Percentiles rank a stretch among this genome's conserved stretches.
phyloP scores from a whole-genome alignment of 2,113 vertebrate species.

The Sceloporus tristichus region DNA sequence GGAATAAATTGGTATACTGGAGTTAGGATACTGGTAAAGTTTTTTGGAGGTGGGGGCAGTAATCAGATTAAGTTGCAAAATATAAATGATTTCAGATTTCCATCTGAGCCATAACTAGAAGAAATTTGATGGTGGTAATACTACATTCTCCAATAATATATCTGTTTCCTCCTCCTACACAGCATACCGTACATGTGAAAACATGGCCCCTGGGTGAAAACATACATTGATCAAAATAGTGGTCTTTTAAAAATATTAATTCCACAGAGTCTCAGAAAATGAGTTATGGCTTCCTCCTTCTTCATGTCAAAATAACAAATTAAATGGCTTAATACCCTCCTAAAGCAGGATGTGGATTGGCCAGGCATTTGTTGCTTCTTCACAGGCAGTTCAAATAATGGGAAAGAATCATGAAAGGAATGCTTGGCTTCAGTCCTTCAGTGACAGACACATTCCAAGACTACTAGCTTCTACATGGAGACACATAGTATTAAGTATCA shows the following conservation, averaged over 20 bases:
- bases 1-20: background rate
- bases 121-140: background rate
- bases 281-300: conserved; percentile 1
- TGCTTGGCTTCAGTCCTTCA: conserved; percentile 1
- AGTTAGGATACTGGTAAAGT: background rate
- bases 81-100: background rate
- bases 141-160: background rate
- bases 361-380: background rate
- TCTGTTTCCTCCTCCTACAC: background rate
- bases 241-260: conserved; percentile 6
- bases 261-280: background rate
- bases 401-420: background rate
- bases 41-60: background rate
- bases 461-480: background rate
- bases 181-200: background rate
- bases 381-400: conserved; percentile 26
- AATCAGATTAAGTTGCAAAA: background rate
- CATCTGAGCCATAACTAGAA: background rate
- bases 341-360: background rate
- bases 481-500: conserved; percentile 1
- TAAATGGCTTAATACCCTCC: background rate
- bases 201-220: background rate
- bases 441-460: background rate
- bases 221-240: background rate
- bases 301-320: background rate